Evolutionary conservation across 1,140 invertebrate genomes (phyloP), one percentile per base, ranked within the genome.

Genomic region (Nomia melanderi): DNA sequence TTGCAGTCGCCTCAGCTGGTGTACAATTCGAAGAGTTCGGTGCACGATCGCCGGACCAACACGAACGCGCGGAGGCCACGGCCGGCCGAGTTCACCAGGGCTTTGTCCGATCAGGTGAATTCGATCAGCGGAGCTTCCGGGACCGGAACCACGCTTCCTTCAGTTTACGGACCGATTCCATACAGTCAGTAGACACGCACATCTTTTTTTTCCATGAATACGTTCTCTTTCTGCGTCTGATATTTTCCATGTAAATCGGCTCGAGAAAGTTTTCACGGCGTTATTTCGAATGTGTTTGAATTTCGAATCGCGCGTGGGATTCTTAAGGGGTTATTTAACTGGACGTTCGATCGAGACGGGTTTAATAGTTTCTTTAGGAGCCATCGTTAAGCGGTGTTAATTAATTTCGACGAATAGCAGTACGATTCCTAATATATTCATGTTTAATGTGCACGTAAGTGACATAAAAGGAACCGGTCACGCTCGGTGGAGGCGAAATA

Each of bases 101-200:
- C 74, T 75, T 20, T 77, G 50, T 82, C 74, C 67, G 83, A 87
- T 82, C 75, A 74, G 60, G 81, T 80, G 84, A 89, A 85, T 82
- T 76, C 82, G 72, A 85, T 82, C 66, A 81, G 70, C 60, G 80
- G 66, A 75, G 47, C 65, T 56, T 25, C 87, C 77, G 75, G 81
- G 78, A 88, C 78, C 87, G 90, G 92, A 84, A 93, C 88, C 65
- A 92, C 93, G 86, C 90, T 94, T 86, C 91, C 93, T 54, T 90
- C 71, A 77, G 88, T 94, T 74, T 94, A 94, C 87, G 94, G 94
- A 77, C 94, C 94, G 60, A 91, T 93, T 69, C 94, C 94, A 80
- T 94, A 94, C 90, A 94, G 94, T 94, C 90, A 93, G 93, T 94
- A 90, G 84, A 79, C 77, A 75, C 70, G 69, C 82, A 31, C 79